Evolutionary conservation across 2,888 invertebrate genomes (phyloP).

Genomic region (Rotaria sp.): DNA sequence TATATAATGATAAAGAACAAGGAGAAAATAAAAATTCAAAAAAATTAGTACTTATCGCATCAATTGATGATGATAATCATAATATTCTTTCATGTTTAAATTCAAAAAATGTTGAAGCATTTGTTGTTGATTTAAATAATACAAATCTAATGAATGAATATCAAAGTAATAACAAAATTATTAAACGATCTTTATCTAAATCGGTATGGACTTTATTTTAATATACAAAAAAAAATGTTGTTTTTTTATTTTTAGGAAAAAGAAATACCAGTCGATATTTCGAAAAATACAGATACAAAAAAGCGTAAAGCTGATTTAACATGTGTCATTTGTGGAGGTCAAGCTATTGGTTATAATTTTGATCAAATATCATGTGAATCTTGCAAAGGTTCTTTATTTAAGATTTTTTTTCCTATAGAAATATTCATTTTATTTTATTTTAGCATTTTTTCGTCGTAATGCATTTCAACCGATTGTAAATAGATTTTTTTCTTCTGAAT

Average conservation of each 20-base stretch:
- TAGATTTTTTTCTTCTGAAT: not conserved
- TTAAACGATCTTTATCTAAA: not conserved
- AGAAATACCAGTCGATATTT: not conserved
- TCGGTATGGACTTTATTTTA: not conserved
- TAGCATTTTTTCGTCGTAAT: not conserved
- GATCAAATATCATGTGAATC: not conserved
- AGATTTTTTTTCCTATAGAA: not conserved
- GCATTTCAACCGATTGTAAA: not conserved
- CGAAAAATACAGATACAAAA: not conserved
- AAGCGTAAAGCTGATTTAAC: not conserved
- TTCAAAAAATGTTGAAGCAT: not conserved
- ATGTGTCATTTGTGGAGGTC: not conserved
- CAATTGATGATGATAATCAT: not conserved
- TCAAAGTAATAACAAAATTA: not conserved
- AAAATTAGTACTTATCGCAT: not conserved
- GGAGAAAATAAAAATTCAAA: not conserved
- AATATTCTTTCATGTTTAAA: not conserved
- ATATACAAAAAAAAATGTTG: too few relatives aligned
- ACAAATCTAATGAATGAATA: not conserved
- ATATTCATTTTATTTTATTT: not conserved
- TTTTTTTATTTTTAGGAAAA: not conserved
- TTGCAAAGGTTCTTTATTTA: not conserved
- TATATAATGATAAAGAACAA: not conserved
- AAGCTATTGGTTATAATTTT: not conserved
- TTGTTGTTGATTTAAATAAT: not conserved